Evolutionary conservation across 2,113 vertebrate genomes (phyloP).

Genomic region (Uropsilus gracilis): DNA sequence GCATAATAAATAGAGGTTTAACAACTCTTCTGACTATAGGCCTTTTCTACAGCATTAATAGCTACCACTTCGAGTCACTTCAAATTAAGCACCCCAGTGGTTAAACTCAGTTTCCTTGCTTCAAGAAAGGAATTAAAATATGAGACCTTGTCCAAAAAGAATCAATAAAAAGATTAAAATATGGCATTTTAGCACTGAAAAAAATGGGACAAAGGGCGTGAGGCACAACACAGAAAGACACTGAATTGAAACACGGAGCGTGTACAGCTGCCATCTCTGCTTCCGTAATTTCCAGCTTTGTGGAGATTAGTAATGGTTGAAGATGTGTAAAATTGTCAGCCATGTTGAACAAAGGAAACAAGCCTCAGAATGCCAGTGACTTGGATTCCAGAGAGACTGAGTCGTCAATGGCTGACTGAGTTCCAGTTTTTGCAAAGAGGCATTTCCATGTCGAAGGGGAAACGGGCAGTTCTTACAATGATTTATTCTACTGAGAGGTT

Average conservation of each 20-base stretch:
- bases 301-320: not conserved
- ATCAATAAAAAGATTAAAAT: conserved; percentile 24
- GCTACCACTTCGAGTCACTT: conserved; percentile 71
- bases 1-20: conserved; percentile 59
- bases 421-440: not conserved
- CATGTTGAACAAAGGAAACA: not conserved
- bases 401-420: not conserved
- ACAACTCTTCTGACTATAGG: conserved; percentile 58
- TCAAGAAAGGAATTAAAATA: conserved; percentile 66
- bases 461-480: not conserved
- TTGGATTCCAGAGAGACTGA: not conserved
- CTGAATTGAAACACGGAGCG: not conserved
- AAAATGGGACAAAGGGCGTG: not conserved
- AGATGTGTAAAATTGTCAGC: conserved; percentile 3
- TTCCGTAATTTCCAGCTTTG: not conserved
- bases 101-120: conserved; percentile 74
- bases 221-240: conserved; percentile 15
- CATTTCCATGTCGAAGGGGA: not conserved
- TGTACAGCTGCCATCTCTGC: not conserved
- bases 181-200: conserved; percentile 40
- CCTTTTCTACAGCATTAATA: conserved; percentile 71
- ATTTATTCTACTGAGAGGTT: conserved; percentile 28
- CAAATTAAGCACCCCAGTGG: conserved; percentile 69
- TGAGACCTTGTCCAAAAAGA: not conserved
- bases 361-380: not conserved